A percentile compares a stretch with the other conserved stretches of the same genome.
These are phyloP conservation scores for Lycophotia porphyrea DNA, from an alignment of 2,888 invertebrate species.

Conservation along the genomic window DNA sequence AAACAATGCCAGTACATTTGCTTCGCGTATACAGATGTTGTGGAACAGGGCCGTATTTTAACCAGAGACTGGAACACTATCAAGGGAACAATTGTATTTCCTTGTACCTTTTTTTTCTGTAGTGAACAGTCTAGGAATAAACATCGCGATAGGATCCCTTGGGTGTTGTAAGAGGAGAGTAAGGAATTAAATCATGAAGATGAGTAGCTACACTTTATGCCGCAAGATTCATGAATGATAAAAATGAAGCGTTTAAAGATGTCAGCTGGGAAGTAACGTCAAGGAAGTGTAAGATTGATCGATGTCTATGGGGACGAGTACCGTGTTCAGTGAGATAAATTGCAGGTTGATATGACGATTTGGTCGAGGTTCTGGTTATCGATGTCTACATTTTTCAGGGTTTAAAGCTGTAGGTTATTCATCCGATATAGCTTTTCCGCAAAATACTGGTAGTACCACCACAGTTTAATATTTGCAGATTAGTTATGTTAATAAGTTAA, in stretches of 20 bases:
- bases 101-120: constrained; percentile 49
- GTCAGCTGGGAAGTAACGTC: neutral
- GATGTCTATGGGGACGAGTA: constrained; percentile 44
- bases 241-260: constrained; percentile 24
- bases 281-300: constrained; percentile 32
- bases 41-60: constrained; percentile 44
- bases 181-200: constrained; percentile 54
- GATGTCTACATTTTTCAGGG: constrained; percentile 24
- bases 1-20: constrained; percentile 60
- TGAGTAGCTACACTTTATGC: constrained; percentile 30
- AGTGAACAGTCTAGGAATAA: constrained; percentile 42
- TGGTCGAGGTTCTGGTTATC: constrained; percentile 24
- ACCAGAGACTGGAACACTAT: constrained; percentile 32
- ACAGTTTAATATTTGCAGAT: neutral
- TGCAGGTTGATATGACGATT: constrained; percentile 43
- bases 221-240: constrained; percentile 16
- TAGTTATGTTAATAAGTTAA: neutral
- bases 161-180: constrained; percentile 36
- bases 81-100: constrained; percentile 52
- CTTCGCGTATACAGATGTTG: constrained; percentile 25
- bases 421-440: neutral
- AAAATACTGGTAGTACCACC: no score
- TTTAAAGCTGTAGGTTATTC: neutral
- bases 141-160: constrained; percentile 34
- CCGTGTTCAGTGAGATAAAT: constrained; percentile 40